Evolutionary conservation across 2,797 vertebrate species (phyloP), one percentile per base, ranked within the genome.

Genomic region (Leuciscus waleckii): DNA sequence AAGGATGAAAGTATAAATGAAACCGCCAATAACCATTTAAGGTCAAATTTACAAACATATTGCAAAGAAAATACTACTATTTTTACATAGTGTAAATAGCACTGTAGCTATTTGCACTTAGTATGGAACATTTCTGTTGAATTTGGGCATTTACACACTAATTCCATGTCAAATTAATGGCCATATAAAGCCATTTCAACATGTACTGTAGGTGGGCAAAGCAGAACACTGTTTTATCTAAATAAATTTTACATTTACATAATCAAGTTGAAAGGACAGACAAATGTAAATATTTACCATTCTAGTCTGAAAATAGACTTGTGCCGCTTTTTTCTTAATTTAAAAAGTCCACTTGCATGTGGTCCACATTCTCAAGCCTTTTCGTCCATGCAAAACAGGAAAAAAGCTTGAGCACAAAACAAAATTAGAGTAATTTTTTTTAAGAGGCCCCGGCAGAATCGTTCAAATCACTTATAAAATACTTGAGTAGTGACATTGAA

Each of bases 401-500:
- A 16, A 70, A 35, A 37, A 41, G 16, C n/a, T 58, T 29, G 9
- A 71, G 37, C 5, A 58, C 17, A 39, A 61, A 5, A 43, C 8
- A 23, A 13, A 37, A 37, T 7, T 10, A 10, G 9, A 21, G 3
- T 61, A 6, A 26, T 23, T n/a, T 56, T 56, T 49, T 54, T 56
- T 65, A 41, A 37, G 32, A 11, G 65, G n/a, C 23, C 54, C 67
- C 35, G 41, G 5, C 51, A 37, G 35, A 63, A 49, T 35, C 29
- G 10, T 74, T 74, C 14, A 35, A 1, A 49, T 35, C 39, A 74
- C 54, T 82, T 74, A 19, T 14, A 41, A 17, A 41, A 68, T 69
- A 68, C 35, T 67, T 68, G 32, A 68, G 46, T 13, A 19, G 82
- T 21, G 74, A 69, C 74, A 75, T 5, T 68, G 63, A 84, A 68